Conservation (phyloP, 2,113 vertebrate genomes). For the Macroglossus sobrinus region DNA sequence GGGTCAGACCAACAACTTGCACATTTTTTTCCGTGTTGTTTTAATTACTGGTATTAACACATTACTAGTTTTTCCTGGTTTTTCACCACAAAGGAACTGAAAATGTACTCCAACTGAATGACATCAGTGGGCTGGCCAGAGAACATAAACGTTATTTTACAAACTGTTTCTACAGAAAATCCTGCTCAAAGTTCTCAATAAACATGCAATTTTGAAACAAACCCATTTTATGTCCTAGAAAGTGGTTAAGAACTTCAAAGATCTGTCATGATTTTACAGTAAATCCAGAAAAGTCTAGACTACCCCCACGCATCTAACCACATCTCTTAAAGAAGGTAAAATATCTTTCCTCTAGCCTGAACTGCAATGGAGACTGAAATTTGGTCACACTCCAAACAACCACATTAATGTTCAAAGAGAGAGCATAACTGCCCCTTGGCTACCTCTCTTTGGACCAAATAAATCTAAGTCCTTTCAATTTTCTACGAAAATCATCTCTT, state of each 20-base stretch:
- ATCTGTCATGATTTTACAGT: neutral
- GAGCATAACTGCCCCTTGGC: neutral
- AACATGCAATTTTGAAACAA: neutral
- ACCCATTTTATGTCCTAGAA: slow-evolving; percentile 16
- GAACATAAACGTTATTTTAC: neutral
- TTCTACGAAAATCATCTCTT: slow-evolving; percentile 12
- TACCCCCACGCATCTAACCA: neutral
- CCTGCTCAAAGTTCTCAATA: neutral
- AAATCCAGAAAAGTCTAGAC: neutral
- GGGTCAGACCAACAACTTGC: neutral
- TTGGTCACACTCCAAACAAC: neutral
- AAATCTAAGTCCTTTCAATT: neutral
- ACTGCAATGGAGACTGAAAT: neutral
- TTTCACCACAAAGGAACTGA: neutral
- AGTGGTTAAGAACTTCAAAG: neutral
- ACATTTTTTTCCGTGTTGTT: neutral
- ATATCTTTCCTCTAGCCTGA: neutral
- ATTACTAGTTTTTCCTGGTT: slow-evolving; percentile 3
- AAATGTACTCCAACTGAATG: neutral
- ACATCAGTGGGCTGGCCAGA: neutral
- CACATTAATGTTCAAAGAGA: neutral
- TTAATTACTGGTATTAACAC: neutral
- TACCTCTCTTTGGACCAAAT: neutral
- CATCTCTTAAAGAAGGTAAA: neutral
- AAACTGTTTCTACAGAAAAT: neutral